phyloP scores from a whole-genome alignment of 64 coral and sea anemone species.

The Stylophora pistillata region DNA sequence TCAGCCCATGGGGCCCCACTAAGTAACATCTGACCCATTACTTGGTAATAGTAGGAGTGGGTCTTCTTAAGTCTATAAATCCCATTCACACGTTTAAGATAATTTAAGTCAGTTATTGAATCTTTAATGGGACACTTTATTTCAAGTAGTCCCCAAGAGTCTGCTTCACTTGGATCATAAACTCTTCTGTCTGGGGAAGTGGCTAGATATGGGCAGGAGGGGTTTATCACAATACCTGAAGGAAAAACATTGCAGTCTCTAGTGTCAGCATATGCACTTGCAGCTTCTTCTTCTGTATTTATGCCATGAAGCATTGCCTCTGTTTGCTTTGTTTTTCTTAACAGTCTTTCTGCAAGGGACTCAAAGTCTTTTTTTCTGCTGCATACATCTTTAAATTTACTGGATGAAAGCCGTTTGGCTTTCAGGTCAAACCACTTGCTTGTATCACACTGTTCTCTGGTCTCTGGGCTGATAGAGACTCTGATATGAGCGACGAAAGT shows the following conservation, averaged over 20 bases:
- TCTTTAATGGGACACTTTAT: not conserved
- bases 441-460: not conserved
- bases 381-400: too few relatives aligned
- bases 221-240: not conserved
- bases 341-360: too few relatives aligned
- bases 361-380: too few relatives aligned
- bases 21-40: not conserved
- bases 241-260: not conserved
- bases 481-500: too few relatives aligned
- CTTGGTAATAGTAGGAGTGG: not conserved
- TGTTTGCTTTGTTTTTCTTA: too few relatives aligned
- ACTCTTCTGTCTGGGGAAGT: constrained; percentile 6
- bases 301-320: too few relatives aligned
- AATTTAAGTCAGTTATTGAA: too few relatives aligned
- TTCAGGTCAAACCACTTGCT: not conserved
- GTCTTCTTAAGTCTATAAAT: not conserved
- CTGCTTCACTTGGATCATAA: not conserved
- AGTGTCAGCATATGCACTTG: too few relatives aligned
- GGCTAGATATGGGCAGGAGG: too few relatives aligned
- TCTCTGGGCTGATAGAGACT: too few relatives aligned
- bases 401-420: not conserved
- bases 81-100: not conserved
- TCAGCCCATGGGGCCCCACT: not conserved
- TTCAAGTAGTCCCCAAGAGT: not conserved
- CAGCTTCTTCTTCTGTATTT: too few relatives aligned